Conservation (phyloP, 2,797 vertebrate species). For the Gobionotothen gibberifrons region DNA sequence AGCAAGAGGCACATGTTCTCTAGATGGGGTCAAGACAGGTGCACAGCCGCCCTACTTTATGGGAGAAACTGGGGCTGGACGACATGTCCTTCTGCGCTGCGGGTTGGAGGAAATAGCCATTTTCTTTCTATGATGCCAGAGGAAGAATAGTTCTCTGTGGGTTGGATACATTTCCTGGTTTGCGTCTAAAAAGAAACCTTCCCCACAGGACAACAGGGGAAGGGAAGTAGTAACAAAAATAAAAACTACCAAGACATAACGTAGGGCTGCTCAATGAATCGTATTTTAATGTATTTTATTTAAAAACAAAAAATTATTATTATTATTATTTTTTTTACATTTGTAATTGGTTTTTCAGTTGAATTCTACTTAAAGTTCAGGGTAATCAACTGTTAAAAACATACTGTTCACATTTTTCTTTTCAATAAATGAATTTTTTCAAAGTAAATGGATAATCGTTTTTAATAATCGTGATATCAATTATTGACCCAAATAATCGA, state of each 20-base stretch:
- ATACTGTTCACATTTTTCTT: no score
- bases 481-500: no score
- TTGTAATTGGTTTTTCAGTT: no score
- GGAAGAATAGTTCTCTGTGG: constrained; percentile 2
- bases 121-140: background rate
- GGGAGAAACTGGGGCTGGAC: constrained; percentile 22
- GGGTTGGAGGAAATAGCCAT: background rate
- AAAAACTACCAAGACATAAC: background rate
- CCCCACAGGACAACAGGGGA: background rate
- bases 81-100: constrained; percentile 9
- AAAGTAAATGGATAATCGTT: no score
- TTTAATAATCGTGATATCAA: no score
- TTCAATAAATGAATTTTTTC: no score
- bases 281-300: no score
- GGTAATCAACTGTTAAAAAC: no score
- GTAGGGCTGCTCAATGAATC: no score
- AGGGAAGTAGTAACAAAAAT: background rate
- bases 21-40: constrained; percentile 59
- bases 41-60: constrained; percentile 37
- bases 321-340: no score
- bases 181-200: background rate
- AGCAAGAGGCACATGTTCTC: constrained; percentile 74
- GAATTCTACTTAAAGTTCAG: no score
- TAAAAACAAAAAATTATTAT: no score
- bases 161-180: background rate